phyloP scores from a whole-genome alignment of 2,797 vertebrate species.

The Sebastes nivosus region DNA sequence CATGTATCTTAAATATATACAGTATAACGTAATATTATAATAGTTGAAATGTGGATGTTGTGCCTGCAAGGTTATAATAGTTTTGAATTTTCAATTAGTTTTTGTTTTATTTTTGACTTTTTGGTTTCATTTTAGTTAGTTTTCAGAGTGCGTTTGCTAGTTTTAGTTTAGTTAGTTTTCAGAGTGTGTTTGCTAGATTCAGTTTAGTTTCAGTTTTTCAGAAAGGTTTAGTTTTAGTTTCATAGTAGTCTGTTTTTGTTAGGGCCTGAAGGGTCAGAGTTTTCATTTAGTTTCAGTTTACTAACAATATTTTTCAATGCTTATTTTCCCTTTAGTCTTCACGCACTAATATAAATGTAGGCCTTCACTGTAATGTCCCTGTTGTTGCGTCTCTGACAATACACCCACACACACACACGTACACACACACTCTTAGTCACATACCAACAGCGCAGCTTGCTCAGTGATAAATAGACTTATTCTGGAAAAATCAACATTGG shows the following conservation, averaged over 20 bases:
- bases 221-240: no score
- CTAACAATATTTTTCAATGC: no score
- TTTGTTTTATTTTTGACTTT: no score
- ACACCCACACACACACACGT: neutral
- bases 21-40: neutral
- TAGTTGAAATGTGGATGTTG: neutral
- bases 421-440: neutral
- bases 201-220: no score
- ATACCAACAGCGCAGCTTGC: constrained; percentile 71
- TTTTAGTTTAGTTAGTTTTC: no score
- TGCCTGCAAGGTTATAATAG: neutral
- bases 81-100: no score
- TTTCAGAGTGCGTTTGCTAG: no score
- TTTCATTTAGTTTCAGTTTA: no score
- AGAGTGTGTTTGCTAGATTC: no score
- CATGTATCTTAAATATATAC: neutral
- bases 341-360: neutral
- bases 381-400: neutral
- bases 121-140: no score
- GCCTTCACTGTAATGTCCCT: neutral
- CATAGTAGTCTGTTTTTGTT: no score
- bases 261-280: no score
- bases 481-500: constrained; percentile 92
- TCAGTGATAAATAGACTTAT: constrained; percentile 91
- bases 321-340: neutral